Evolutionary conservation across 1,140 invertebrate genomes (phyloP).

Genomic region (Venturia canescens): DNA sequence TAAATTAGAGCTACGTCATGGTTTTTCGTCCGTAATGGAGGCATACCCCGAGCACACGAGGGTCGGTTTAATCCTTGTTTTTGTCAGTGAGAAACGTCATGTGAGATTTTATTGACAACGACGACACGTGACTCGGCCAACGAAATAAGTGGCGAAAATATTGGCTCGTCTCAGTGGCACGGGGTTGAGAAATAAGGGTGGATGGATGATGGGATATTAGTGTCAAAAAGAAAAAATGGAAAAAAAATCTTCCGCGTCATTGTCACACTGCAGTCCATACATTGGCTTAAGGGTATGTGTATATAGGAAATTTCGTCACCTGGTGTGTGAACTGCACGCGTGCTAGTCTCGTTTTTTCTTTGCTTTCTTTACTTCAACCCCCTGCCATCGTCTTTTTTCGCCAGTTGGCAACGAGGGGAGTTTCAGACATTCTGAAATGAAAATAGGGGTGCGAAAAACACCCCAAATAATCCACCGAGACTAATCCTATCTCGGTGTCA

Average conservation of each 20-base stretch:
- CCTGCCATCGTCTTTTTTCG: background rate
- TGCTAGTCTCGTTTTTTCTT: background rate
- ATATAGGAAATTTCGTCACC: slow-evolving; percentile 5
- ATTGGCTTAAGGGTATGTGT: background rate
- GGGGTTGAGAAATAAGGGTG: slow-evolving; percentile 43
- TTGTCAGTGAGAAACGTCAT: background rate
- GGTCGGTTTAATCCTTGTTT: background rate
- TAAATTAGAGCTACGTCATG: background rate
- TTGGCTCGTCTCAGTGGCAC: slow-evolving; percentile 52
- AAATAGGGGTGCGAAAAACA: slow-evolving; percentile 10
- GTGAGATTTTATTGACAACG: background rate
- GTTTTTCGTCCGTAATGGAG: background rate
- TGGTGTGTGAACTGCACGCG: slow-evolving; percentile 11
- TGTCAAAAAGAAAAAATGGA: slow-evolving; percentile 53
- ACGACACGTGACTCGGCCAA: slow-evolving; percentile 48
- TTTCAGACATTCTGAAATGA: slow-evolving; percentile 20
- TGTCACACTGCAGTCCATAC: background rate
- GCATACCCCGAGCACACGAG: background rate
- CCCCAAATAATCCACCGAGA: slow-evolving; percentile 45
- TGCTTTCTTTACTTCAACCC: slow-evolving; percentile 1
- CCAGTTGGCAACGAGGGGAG: slow-evolving; percentile 42
- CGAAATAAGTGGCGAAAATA: slow-evolving; percentile 60
- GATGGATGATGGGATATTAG: slow-evolving; percentile 54
- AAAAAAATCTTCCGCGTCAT: slow-evolving; percentile 46
- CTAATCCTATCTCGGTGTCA: slow-evolving; percentile 59